Conservation (phyloP, 2,113 vertebrate genomes). For the Cottus gobio region DNA sequence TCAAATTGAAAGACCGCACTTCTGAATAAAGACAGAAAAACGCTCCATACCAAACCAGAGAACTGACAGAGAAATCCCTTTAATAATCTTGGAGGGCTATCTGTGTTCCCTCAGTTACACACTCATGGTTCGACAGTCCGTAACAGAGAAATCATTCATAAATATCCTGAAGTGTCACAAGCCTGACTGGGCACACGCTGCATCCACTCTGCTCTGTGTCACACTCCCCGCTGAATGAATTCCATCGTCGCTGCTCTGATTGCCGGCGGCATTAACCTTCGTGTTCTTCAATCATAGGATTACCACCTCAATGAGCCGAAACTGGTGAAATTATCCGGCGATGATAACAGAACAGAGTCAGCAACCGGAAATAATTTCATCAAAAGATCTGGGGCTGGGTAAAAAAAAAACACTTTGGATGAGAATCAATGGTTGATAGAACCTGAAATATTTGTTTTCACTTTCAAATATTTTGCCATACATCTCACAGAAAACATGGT, state of each 20-base stretch:
- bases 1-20: too few species aligned
- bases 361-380: not conserved
- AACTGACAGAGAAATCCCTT: not conserved
- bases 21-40: too few species aligned
- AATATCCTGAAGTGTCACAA: not conserved
- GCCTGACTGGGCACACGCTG: not conserved
- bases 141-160: conserved; percentile 12
- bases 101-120: conserved; percentile 6
- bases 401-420: not conserved
- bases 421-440: not conserved
- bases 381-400: not conserved
- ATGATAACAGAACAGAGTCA: not conserved
- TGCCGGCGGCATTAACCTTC: not conserved
- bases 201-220: not conserved
- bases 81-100: not conserved
- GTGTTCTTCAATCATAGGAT: not conserved
- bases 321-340: conserved; percentile 10
- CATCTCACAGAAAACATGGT: not conserved
- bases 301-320: not conserved
- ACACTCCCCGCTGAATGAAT: conserved; percentile 2
- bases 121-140: not conserved
- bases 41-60: not conserved
- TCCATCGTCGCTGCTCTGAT: not conserved
- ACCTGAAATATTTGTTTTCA: not conserved
- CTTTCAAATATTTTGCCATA: not conserved